Evolutionary conservation across 1,140 invertebrate species (phyloP).

Genomic region (Cotesia typhae): DNA sequence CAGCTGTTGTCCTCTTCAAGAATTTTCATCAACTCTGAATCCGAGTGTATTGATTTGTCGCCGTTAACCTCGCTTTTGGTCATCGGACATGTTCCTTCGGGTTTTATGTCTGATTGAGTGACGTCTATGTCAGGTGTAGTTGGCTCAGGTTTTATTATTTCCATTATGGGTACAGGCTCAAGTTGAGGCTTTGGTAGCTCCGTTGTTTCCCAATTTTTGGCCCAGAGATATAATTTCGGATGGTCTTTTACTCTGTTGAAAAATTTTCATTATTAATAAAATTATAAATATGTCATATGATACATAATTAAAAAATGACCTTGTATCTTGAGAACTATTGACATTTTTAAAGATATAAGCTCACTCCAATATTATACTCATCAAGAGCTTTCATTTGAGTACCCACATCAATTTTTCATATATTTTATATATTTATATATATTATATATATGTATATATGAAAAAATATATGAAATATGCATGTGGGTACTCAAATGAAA

Average conservation of each 20-base stretch:
- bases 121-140: conserved; percentile 33
- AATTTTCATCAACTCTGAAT: conserved; percentile 62
- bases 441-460: too few species aligned
- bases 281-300: too few species aligned
- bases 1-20: conserved; percentile 59
- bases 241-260: conserved; percentile 73
- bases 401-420: too few species aligned
- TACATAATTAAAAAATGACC: too few species aligned
- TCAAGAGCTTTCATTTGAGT: too few species aligned
- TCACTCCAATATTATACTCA: too few species aligned
- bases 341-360: too few species aligned
- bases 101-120: conserved; percentile 38
- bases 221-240: conserved; percentile 86
- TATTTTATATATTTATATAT: too few species aligned
- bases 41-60: conserved; percentile 60
- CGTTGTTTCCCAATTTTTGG: conserved; percentile 79
- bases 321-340: neutral
- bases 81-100: conserved; percentile 41
- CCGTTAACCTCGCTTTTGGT: conserved; percentile 49
- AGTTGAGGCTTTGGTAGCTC: conserved; percentile 54
- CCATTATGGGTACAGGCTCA: conserved; percentile 56
- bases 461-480: too few species aligned
- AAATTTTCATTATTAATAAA: too few species aligned
- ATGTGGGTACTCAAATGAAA: too few species aligned
- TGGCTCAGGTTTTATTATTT: conserved; percentile 47